These are phyloP conservation scores for Hydrolagus affinis DNA, from an alignment of 2,113 vertebrate genomes.

Conservation along the genomic window DNA sequence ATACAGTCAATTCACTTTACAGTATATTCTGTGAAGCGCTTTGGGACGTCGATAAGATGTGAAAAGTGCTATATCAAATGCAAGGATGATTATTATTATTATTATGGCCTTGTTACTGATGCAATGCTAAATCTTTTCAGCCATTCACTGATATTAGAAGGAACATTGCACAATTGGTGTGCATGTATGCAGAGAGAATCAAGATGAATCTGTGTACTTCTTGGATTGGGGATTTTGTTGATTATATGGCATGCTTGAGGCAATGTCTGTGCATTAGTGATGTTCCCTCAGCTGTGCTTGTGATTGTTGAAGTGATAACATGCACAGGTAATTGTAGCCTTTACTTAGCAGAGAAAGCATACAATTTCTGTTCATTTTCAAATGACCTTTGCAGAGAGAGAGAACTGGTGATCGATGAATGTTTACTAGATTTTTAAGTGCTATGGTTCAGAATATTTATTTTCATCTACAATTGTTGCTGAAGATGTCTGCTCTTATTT, in stretches of 20 bases:
- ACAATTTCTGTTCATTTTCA: slow-evolving; percentile 1
- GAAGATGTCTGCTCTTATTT: neutral
- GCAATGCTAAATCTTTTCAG: neutral
- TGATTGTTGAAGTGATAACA: neutral
- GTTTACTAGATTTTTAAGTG: neutral
- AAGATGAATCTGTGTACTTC: slow-evolving; percentile 36
- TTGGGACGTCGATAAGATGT: no score
- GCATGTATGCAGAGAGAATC: slow-evolving; percentile 34
- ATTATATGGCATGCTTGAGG: slow-evolving; percentile 16
- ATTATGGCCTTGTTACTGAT: neutral
- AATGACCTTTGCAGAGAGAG: neutral
- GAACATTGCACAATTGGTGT: slow-evolving; percentile 25
- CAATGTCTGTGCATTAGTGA: neutral
- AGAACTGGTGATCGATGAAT: neutral
- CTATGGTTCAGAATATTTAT: neutral
- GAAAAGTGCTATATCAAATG: no score
- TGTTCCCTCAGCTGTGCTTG: slow-evolving; percentile 2
- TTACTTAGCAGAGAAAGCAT: neutral
- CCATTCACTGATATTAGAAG: neutral
- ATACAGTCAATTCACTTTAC: no score
- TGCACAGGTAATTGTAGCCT: neutral
- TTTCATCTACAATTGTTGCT: neutral
- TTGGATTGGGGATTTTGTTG: slow-evolving; percentile 38
- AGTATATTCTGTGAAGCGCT: no score
- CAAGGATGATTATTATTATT: no score